Percentiles rank a stretch among this genome's conserved stretches.
Evolutionary conservation across 2,797 vertebrate genomes (phyloP).

Genomic region (Amphiprion clarkii): DNA sequence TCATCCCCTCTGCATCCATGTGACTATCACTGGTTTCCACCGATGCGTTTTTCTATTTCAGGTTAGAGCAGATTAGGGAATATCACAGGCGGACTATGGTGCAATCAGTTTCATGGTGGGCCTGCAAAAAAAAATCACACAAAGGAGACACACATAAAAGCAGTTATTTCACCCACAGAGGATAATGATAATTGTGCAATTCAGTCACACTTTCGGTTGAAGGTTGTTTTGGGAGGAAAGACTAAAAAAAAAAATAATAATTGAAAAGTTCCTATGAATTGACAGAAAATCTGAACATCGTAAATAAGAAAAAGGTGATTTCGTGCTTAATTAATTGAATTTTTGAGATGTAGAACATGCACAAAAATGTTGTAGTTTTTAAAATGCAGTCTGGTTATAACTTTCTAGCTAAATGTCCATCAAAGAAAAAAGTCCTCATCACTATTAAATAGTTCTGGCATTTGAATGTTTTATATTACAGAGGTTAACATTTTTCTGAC

Average conservation of each 20-base stretch:
- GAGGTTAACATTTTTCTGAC: not conserved
- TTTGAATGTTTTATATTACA: not conserved
- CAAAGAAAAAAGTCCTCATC: not conserved
- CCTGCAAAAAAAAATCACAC: slow-evolving; percentile 39
- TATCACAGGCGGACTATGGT: slow-evolving; percentile 35
- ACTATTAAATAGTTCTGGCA: not conserved
- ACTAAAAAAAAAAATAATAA: not conserved
- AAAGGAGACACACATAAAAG: slow-evolving; percentile 52
- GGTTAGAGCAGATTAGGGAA: slow-evolving; percentile 61
- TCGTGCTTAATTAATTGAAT: too few relatives aligned
- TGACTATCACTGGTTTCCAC: slow-evolving; percentile 39
- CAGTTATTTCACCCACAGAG: slow-evolving; percentile 35
- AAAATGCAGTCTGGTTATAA: not conserved
- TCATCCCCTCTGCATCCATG: slow-evolving; percentile 12
- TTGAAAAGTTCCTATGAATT: not conserved
- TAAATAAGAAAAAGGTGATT: not conserved
- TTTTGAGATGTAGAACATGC: not conserved
- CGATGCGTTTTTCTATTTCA: slow-evolving; percentile 55
- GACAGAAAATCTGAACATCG: not conserved
- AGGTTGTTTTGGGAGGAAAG: slow-evolving; percentile 14
- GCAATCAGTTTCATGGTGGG: slow-evolving; percentile 63
- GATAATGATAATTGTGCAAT: slow-evolving; percentile 52
- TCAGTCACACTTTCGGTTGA: slow-evolving; percentile 14
- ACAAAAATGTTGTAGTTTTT: not conserved
- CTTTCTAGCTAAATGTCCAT: not conserved